A percentile compares a stretch with the other conserved stretches of the same genome.
phyloP scores from a whole-genome alignment of 2,888 invertebrate genomes.

The Aphodius sticticus region DNA sequence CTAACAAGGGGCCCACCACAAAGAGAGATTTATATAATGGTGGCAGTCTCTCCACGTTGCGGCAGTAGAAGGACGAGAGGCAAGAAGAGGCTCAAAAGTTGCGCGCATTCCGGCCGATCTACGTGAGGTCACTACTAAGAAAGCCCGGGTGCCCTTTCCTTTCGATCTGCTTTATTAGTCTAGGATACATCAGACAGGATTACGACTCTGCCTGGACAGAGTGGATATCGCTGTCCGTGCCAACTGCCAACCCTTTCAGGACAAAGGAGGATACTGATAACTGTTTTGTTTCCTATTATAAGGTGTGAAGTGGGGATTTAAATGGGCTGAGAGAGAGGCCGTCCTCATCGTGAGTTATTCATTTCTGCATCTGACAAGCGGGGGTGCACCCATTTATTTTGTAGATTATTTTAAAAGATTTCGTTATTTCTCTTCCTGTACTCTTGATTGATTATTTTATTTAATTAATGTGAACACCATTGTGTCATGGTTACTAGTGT shows the following conservation, averaged over 20 bases:
- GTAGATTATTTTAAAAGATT: neutral
- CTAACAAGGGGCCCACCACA: slow-evolving; percentile 41
- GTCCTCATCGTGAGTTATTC: neutral
- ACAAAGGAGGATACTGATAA: neutral
- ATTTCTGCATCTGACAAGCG: neutral
- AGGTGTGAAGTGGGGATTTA: neutral
- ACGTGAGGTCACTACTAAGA: slow-evolving; percentile 4
- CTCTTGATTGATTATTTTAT: too few species aligned
- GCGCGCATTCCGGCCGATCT: neutral
- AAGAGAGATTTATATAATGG: slow-evolving; percentile 4
- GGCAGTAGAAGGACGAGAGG: neutral
- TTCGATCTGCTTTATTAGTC: slow-evolving; percentile 4
- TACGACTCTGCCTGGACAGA: neutral
- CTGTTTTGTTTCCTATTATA: neutral
- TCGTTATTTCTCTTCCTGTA: neutral
- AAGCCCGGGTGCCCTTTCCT: neutral
- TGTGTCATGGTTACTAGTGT: too few species aligned
- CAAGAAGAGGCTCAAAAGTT: neutral
- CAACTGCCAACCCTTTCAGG: neutral
- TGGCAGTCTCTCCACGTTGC: neutral
- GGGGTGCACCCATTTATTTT: neutral
- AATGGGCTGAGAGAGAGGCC: neutral
- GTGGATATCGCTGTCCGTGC: neutral
- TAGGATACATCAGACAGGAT: neutral
- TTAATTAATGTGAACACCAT: too few species aligned